Evolutionary conservation across 2,797 vertebrate genomes (phyloP), one percentile per base, ranked within the genome.

Genomic region (Sphaeramia orbicularis): DNA sequence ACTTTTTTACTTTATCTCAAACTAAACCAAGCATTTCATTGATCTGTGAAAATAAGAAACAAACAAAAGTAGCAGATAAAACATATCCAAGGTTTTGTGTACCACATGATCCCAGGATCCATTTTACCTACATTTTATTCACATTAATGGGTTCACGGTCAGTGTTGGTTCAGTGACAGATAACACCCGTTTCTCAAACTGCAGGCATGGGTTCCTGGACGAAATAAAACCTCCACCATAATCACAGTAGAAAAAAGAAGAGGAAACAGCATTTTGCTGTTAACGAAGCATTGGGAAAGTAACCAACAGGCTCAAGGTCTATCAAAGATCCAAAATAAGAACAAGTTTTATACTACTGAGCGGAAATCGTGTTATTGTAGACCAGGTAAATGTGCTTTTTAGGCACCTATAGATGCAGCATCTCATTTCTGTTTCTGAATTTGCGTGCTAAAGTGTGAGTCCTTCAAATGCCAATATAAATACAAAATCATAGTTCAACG

Each of bases 401-500:
- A 16, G 36, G n/a, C 24, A 8, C 12, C 45, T 7, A 60, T 1
- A 13, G 36, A 19, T 21, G 6, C 41, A 58, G 56, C 53, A 64
- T 47, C 56, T 47, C 41, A 45, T 66, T 15, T n/a, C 57, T 54
- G 44, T 70, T 48, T 72, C 45, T 67, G 51, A 73, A 76, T 78
- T 55, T 71, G 47, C 50, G 2, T 50, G 53, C 54, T 43, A 56
- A 74, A 64, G 21, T 18, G 19, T 24, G 14, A 75, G 44, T 76
- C 74, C 63, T 78, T 85, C 53, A 71, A 71, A 71, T 40, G 53
- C 53, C 52, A 60, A 65, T 24, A 76, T 76, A 76, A 87, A 84
- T 74, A 78, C 54, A 76, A 51, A 21, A n/a, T 81, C 32, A 64
- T 67, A 27, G 21, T 43, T 49, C 42, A 61, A 44, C 27, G 7